Evolutionary conservation across 2,113 vertebrate species (phyloP), one percentile per base, ranked within the genome.

Genomic region (Mixornis gularis): DNA sequence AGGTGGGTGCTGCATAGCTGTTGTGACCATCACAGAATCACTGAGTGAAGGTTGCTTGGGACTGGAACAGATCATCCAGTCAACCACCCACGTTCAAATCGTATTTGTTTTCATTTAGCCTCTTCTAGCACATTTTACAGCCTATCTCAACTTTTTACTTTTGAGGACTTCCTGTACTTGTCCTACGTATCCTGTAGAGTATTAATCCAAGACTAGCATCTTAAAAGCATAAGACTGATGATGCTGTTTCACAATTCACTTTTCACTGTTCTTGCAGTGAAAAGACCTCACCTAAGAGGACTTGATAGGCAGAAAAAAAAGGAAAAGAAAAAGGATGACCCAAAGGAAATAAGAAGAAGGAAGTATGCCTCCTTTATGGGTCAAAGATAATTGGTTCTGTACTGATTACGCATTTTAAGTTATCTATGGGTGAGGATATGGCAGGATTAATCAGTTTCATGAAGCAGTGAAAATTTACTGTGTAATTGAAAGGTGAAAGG

Each of bases 361-460:
- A 86, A 71, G 43, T 55, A 52, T 56, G 14, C 17, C 13, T 92
- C n/a, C 13, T 72, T 82, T 68, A 69, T 92, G 0, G 1, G 46
- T 55, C 59, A 59, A 79, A 90, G 71, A 44, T 91, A 89, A 94
- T 85, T 93, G 80, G 24, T 89, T 96, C 80, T 92, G 49, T 78
- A 79, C 53, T 1, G 6, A 79, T 51, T 53, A 55, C 0, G 0
- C 1, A 0, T 79, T 91, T 87, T 74, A 80, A 71, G 56, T 85
- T 88, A 64, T 90, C 63, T 79, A 0, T 80, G 36, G 59, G 38
- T 52, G 46, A 89, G 30, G 32, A 34, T 89, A 51, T 91, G 73
- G 79, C 86, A 79, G 24, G 41, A 77, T 82, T 95, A 90, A 93
- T 95, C 77, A 95, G 63, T 74, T 96, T 92, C 65, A 40, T 72